A percentile compares a stretch with the other conserved stretches of the same genome.
Evolutionary conservation across 2,888 invertebrate species (phyloP).

Genomic region (Pyrochroa serraticornis): DNA sequence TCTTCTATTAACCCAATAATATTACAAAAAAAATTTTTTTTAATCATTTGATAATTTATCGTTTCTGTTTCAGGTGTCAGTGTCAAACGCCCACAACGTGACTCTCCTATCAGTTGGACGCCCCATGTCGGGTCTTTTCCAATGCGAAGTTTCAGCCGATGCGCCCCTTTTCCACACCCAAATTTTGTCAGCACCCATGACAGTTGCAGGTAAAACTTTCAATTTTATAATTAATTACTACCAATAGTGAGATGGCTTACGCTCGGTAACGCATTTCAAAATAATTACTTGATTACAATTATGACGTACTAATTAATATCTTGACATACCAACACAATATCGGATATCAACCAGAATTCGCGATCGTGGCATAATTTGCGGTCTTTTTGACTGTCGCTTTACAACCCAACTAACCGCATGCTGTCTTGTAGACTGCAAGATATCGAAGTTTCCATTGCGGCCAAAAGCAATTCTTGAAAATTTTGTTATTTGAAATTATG

Average conservation of each 20-base stretch:
- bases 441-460: neutral
- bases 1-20: too few species aligned
- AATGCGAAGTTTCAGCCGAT: conserved; percentile 77
- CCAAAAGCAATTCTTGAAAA: too few species aligned
- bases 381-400: too few species aligned
- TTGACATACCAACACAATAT: too few species aligned
- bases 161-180: conserved; percentile 73
- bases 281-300: too few species aligned
- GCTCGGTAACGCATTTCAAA: too few species aligned
- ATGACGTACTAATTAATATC: too few species aligned
- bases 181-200: conserved; percentile 66
- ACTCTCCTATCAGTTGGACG: conserved; percentile 70
- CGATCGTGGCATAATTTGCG: too few species aligned
- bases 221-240: too few species aligned
- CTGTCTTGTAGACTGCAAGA: neutral
- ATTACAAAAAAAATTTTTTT: neutral
- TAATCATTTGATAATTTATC: neutral
- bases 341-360: too few species aligned
- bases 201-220: conserved; percentile 69
- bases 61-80: conserved; percentile 62
- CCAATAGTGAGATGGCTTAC: too few species aligned
- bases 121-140: conserved; percentile 71
- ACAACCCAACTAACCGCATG: neutral
- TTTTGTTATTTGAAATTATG: too few species aligned
- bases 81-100: conserved; percentile 72